Base-by-base conservation (phyloP, 2,888 invertebrate genomes). In the Sphaerophoria rueppellii region DNA sequence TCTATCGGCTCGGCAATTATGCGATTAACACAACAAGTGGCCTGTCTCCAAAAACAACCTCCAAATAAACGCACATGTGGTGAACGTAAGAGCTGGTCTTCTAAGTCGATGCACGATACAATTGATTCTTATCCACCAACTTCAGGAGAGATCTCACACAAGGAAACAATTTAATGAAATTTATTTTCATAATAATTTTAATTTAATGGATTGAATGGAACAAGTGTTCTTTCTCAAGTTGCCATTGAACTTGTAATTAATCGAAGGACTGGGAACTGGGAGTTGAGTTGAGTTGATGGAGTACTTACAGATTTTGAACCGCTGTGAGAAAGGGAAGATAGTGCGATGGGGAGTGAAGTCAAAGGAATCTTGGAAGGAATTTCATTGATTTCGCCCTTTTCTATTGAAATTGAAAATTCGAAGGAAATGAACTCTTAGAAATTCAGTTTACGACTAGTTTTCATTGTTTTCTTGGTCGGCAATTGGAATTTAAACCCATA, bases 241-340 rank as follows among this genome's bases (percentile, higher is more conserved):
- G 71, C 70, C 72, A 80, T 80, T 76, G 72, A 82, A 78, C 73
- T 73, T 82, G 69, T 60, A 70, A 69, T 69, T 69, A 73, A 83
- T 54, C 65, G 16, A 12, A 2, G 16, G 76, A 71, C 54, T 60
- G 43, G 32, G 40, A 52, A 24, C 32, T 58, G 61, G 43, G 43
- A 40, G 9, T 9, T n/a, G n/a, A n/a, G n/a, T n/a, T n/a, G n/a
- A n/a, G n/a, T n/a, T 32, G 34, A 46, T 37, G 14, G 52, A 46
- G 32, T 34, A 46, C 14, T 7, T 5, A 12, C 37, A 24, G 1
- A 24, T 24, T 24, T 24, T 24, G 24, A 24, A 24, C 24, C 24
- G 2, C 24, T 24, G 24, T 2, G 24, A 24, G n/a, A 46, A 11
- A n/a, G n/a, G 12, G 46, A 50, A 14, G 46, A 6, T 9, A 12